A percentile compares a stretch with the other conserved stretches of the same genome.
Evolutionary conservation across 1,140 invertebrate species (phyloP).

Genomic region (Limonius californicus): DNA sequence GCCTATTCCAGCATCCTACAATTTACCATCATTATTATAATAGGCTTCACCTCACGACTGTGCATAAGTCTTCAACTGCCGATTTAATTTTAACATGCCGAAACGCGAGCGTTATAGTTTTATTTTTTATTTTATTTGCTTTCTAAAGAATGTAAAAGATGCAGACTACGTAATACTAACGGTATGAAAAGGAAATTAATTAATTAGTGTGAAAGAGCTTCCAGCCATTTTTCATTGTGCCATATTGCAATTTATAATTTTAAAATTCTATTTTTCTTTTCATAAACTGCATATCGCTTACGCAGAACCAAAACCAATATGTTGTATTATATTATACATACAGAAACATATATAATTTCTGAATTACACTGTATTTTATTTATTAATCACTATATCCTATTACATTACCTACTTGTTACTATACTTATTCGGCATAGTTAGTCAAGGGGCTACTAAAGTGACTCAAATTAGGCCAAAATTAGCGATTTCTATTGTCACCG

Average conservation of each 20-base stretch:
- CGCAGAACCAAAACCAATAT: constrained; percentile 8
- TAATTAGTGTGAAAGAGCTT: constrained; percentile 1
- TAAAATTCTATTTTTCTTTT: neutral
- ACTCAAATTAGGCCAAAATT: too few species aligned
- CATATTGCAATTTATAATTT: neutral
- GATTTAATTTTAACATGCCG: neutral
- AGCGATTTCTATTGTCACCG: too few species aligned
- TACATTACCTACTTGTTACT: too few species aligned
- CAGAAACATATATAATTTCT: constrained; percentile 1
- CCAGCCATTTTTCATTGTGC: constrained; percentile 2
- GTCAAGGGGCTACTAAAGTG: too few species aligned
- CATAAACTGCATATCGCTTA: constrained; percentile 3
- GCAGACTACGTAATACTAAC: neutral
- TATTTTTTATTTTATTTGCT: constrained; percentile 1
- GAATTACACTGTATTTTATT: neutral
- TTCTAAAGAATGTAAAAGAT: neutral
- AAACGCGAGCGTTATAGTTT: neutral
- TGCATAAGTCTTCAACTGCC: neutral
- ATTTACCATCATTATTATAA: neutral
- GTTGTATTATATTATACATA: constrained; percentile 5
- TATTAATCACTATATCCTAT: too few species aligned
- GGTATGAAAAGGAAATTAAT: neutral
- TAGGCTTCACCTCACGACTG: neutral
- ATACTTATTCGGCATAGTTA: too few species aligned
- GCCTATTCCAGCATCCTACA: neutral